These are phyloP conservation scores for Malurus cyaneus DNA, from an alignment of 2,113 vertebrate genomes.

Conservation along the genomic window DNA sequence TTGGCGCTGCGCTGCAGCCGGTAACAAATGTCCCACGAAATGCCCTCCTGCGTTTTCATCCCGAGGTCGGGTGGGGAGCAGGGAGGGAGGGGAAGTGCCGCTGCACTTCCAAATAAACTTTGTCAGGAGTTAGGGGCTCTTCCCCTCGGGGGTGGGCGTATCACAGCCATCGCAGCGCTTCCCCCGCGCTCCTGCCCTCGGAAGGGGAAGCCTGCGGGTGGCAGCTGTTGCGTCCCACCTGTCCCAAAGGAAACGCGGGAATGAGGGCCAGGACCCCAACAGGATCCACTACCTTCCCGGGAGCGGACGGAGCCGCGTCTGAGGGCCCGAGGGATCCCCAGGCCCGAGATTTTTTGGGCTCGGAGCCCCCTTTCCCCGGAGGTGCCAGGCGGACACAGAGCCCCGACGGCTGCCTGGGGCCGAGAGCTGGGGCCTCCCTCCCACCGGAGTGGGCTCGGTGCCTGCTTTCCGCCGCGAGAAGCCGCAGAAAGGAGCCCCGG, in stretches of 20 bases:
- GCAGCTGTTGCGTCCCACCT: background rate
- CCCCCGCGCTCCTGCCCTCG: background rate
- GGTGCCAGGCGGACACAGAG: background rate
- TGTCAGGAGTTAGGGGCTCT: background rate
- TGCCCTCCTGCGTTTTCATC: background rate
- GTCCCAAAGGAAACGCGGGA: background rate
- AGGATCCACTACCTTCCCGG: accelerated
- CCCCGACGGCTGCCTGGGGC: background rate
- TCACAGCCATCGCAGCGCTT: background rate
- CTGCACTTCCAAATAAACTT: background rate
- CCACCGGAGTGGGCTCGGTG: accelerated
- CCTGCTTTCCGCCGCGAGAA: background rate
- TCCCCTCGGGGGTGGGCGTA: background rate
- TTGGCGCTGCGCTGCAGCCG: background rate
- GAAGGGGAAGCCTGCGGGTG: background rate
- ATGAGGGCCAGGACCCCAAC: background rate
- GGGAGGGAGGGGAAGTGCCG: background rate
- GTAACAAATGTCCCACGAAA: background rate
- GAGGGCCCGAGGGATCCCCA: background rate
- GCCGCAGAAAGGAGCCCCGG: background rate
- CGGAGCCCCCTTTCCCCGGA: background rate
- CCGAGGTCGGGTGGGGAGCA: background rate
- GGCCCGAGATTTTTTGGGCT: accelerated
- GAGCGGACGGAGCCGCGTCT: background rate
- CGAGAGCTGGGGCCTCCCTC: background rate